Base-by-base conservation (phyloP, 2,113 vertebrate genomes). In the Pithys albifrons region DNA sequence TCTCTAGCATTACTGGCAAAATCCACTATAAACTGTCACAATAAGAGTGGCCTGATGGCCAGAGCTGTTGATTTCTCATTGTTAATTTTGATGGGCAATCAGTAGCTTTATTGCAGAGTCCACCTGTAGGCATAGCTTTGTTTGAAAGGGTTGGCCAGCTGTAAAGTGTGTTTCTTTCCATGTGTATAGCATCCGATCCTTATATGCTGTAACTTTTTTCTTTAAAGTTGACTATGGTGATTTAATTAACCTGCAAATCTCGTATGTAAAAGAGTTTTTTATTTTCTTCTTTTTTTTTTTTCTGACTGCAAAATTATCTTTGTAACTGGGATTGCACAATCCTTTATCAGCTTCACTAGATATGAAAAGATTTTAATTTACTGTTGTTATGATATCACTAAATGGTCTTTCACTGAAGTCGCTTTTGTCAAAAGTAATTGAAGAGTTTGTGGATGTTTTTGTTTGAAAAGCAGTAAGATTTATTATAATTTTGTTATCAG, bases 381-480 rank as follows among this genome's bases (percentile, higher is more conserved):
- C 37, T 83, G 2, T 72, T 91, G 7, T 58, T 85, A 7, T 19
- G 29, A 6, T 39, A 74, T 78, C 20, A 16, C 23, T 59, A 84
- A 85, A 57, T 29, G 12, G 45, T 77, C 55, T 79, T 88, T 80
- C 27, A 84, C 33, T 54, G 22, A 70, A 78, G 28, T 28, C 48
- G 14, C 6, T 85, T 81, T 82, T 90, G 20, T 65, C 22, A 61
- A 62, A 89, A 75, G 39, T 16, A 83, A 52, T 52, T 76, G 46
- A 69, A 76, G 64, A 13, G 10, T 66, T 66, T 81, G 23, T 25
- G 3, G 0, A 0, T 2, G 17, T 67, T 37, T 19, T 65, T 37
- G 6, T 54, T 14, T 58, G 37, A 80, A 86, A 82, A 51, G 8
- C 13, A 39, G 5, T 43, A 91, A 45, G 15, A 65, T 37, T 58